phyloP scores from a whole-genome alignment of 2,113 vertebrate genomes.

The Hemicordylus capensis region DNA sequence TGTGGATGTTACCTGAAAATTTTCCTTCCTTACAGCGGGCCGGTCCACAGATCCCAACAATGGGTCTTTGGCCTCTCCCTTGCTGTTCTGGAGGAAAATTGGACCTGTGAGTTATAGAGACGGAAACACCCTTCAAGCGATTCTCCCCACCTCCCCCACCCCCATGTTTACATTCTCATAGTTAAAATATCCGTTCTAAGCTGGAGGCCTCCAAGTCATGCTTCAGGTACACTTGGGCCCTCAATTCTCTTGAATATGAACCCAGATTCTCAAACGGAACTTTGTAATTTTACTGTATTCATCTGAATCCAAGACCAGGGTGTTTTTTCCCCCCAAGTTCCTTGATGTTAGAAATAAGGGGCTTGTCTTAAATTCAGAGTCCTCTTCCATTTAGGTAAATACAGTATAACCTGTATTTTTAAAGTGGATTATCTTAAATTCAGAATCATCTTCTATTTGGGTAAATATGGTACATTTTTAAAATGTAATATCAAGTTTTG shows the following conservation, averaged over 20 bases:
- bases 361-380: too few species aligned
- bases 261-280: not conserved
- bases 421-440: too few species aligned
- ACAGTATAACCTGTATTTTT: too few species aligned
- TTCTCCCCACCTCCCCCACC: slow-evolving; percentile 25
- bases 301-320: too few species aligned
- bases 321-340: too few species aligned
- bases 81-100: slow-evolving; percentile 76
- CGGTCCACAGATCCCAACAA: slow-evolving; percentile 76
- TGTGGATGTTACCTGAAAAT: slow-evolving; percentile 67
- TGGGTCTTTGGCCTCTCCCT: slow-evolving; percentile 77
- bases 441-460: too few species aligned
- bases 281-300: not conserved
- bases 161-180: slow-evolving; percentile 22
- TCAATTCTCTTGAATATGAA: not conserved
- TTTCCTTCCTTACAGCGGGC: slow-evolving; percentile 75
- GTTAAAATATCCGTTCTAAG: not conserved
- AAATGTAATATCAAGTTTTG: not conserved
- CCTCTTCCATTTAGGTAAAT: too few species aligned
- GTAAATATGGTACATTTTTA: not conserved
- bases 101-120: slow-evolving; percentile 73
- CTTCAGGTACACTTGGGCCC: not conserved
- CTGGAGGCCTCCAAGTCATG: not conserved
- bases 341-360: too few species aligned
- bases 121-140: slow-evolving; percentile 50